Conservation (phyloP, 2,888 invertebrate genomes). For the Stomorhina lunata region DNA sequence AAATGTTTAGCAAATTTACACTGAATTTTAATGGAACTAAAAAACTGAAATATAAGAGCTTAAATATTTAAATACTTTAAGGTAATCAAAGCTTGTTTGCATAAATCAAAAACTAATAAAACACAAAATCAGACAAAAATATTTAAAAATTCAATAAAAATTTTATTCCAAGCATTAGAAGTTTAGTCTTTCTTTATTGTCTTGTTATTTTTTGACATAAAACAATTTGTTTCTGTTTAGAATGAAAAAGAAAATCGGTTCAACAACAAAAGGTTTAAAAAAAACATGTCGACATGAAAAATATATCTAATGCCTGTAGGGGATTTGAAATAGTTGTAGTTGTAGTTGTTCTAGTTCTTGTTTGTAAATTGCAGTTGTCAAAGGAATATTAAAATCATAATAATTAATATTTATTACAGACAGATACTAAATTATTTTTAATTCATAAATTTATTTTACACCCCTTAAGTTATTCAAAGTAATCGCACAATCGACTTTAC, state of each 20-base stretch:
- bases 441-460: no score
- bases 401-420: conserved; percentile 7
- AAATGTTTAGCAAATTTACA: conserved; percentile 59
- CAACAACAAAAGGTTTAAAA: not conserved
- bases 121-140: conserved; percentile 1
- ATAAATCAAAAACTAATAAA: conserved; percentile 43
- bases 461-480: no score
- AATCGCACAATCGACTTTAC: no score
- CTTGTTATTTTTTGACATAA: conserved; percentile 40
- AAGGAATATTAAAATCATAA: conserved; percentile 29
- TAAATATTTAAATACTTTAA: conserved; percentile 38
- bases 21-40: no score
- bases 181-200: conserved; percentile 8
- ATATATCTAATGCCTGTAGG: conserved; percentile 43
- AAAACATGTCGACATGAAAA: conserved; percentile 38
- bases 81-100: conserved; percentile 5
- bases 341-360: not conserved
- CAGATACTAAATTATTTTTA: no score
- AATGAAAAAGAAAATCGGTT: not conserved
- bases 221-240: conserved; percentile 45
- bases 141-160: conserved; percentile 26
- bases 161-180: conserved; percentile 48
- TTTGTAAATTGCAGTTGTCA: not conserved
- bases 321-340: conserved; percentile 19
- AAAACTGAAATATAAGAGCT: no score